These are phyloP conservation scores for Pandemis cinnamomeana DNA, from an alignment of 2,888 invertebrate species.

Conservation along the genomic window DNA sequence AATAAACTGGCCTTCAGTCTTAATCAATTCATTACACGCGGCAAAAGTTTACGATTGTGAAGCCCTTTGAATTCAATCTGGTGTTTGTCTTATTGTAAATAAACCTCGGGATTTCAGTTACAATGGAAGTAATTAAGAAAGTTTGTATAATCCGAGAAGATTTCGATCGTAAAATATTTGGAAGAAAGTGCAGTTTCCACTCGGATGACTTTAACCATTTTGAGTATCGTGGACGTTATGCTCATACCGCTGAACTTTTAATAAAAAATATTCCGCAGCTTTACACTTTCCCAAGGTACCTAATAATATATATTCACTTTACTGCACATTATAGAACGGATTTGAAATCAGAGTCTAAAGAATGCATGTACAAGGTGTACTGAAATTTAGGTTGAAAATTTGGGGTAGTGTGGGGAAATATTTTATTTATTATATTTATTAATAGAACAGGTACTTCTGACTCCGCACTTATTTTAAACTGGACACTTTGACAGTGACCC, in stretches of 20 bases:
- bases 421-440: constrained; percentile 58
- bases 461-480: constrained; percentile 52
- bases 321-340: background rate
- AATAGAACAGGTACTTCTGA: constrained; percentile 64
- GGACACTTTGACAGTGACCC: constrained; percentile 27
- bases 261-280: background rate
- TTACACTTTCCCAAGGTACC: too few relatives aligned
- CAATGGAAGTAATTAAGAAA: constrained; percentile 27
- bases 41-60: constrained; percentile 11
- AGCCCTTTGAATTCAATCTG: constrained; percentile 17
- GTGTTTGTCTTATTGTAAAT: constrained; percentile 27
- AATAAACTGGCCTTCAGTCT: constrained; percentile 16
- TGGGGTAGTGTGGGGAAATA: constrained; percentile 40
- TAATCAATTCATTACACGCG: constrained; percentile 18
- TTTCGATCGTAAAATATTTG: constrained; percentile 2
- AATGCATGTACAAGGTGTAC: background rate
- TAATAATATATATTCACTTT: background rate
- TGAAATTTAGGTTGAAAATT: background rate
- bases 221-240: constrained; percentile 47
- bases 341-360: background rate
- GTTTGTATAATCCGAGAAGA: constrained; percentile 12
- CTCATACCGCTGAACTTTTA: constrained; percentile 37
- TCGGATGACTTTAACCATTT: constrained; percentile 21
- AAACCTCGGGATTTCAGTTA: constrained; percentile 15
- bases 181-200: constrained; percentile 15